Base-by-base conservation (phyloP, 2,797 vertebrate genomes). In the Leptodactylus fallax region DNA sequence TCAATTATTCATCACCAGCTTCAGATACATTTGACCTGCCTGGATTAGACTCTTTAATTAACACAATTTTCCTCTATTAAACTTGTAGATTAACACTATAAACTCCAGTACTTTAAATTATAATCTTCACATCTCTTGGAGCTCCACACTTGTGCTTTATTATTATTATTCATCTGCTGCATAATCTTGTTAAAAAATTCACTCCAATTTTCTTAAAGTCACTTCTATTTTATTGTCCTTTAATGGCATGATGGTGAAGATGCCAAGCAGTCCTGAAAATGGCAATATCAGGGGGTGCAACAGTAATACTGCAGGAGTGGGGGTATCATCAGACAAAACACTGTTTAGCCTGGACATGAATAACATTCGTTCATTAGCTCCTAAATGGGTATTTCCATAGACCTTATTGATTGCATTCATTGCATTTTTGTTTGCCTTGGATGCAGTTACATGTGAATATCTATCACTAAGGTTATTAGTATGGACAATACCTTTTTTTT, bases 21-120 rank as follows among this genome's bases (percentile, higher is more conserved):
- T 77, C 55, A 61, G 55, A 85, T 23, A 49, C 83, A 63, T 60
- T 76, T 85, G 83, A 85, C 83, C 83, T 61, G 71, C 16, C 12
- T 49, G 83, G 23, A 21, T 17, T 49, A 36, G 83, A 76, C 71
- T 49, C 51, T 77, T 85, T 74, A 84, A 84, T 84, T 84, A 84
- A 45, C 58, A 23, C 82, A 74, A 84, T 84, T 83, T 84, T 60
- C 69, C 36, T 58, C 82, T 74, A 84, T 74, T 84, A 84, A 55
- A 8, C 2, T 47, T 13, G 17, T 25, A 58, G 69, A 58, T 83
- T 69, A 83, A 51, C 23, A 69, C 63, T 83, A 55, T 69, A 65
- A 55, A 65, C 45, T 47, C 67, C 23, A 51, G 25, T 45, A 51
- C 23, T 71, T 71, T 55, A 10, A n/a, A 45, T 13, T n/a, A 49